Evolutionary conservation across 2,113 vertebrate genomes (phyloP).

Genomic region (Willisornis vidua): DNA sequence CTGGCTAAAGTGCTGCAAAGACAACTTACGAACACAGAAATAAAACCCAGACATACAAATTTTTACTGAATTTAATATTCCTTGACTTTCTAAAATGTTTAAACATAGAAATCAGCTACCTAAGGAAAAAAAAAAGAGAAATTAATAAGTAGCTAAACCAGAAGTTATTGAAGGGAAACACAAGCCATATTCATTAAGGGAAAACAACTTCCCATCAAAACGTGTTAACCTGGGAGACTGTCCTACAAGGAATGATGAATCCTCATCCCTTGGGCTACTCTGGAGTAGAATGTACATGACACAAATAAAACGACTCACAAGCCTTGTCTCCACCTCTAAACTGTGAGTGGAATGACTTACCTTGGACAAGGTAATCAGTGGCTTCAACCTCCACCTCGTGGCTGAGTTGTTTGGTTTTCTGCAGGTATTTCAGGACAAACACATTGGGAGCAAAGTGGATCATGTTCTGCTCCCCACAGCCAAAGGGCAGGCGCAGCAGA

Average conservation of each 20-base stretch:
- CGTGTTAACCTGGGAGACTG: not conserved
- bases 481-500: constrained; percentile 87
- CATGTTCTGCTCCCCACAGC: constrained; percentile 97
- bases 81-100: not conserved
- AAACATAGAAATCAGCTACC: not conserved
- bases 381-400: constrained; percentile 87
- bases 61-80: not conserved
- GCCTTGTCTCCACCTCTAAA: not conserved
- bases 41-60: rapidly evolving
- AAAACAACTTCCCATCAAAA: not conserved
- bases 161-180: not conserved
- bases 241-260: not conserved
- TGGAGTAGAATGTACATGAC: not conserved
- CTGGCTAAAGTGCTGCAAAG: not conserved
- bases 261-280: not conserved
- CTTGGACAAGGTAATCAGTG: constrained; percentile 87
- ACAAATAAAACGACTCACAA: not conserved
- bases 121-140: not conserved
- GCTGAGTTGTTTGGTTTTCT: constrained; percentile 90
- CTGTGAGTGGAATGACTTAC: not conserved
- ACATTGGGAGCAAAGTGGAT: constrained; percentile 95
- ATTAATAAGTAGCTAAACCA: not conserved
- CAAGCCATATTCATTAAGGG: not conserved
- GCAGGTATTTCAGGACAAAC: constrained; percentile 92
- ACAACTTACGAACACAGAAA: not conserved